Percentiles rank a stretch among this genome's conserved stretches.
phyloP scores from a whole-genome alignment of 2,113 vertebrate genomes.

The Nycticebus coucang region DNA sequence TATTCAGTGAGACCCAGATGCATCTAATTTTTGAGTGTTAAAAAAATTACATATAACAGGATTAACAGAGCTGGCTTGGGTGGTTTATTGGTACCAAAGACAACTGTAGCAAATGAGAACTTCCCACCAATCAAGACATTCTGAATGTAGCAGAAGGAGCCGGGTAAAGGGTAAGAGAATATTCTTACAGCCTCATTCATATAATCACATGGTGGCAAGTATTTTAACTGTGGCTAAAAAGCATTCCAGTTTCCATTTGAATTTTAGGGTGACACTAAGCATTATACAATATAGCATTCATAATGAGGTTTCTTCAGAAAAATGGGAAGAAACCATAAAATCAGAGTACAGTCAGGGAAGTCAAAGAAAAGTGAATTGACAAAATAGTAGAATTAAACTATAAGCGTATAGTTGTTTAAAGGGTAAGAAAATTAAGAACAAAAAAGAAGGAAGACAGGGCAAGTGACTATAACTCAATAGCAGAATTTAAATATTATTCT shows the following conservation, averaged over 20 bases:
- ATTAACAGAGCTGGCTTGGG: not conserved
- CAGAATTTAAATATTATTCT: slow-evolving; percentile 21
- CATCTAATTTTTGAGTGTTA: not conserved
- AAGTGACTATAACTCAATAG: not conserved
- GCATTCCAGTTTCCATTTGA: slow-evolving; percentile 15
- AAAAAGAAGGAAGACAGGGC: not conserved
- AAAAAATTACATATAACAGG: not conserved
- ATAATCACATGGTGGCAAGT: not conserved
- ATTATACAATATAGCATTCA: not conserved
- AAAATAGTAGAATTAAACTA: not conserved
- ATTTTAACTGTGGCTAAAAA: not conserved
- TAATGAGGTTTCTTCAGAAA: slow-evolving; percentile 15
- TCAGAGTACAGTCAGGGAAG: not conserved
- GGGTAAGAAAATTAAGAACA: not conserved
- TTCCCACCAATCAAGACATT: not conserved
- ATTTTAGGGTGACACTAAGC: not conserved
- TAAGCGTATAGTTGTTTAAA: not conserved
- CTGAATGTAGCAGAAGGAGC: not conserved
- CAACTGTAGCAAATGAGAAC: not conserved
- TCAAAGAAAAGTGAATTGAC: not conserved
- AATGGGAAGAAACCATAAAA: not conserved
- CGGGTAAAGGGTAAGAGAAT: not conserved
- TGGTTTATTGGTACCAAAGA: not conserved
- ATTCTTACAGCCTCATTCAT: not conserved
- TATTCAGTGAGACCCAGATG: not conserved